Evolutionary conservation across 2,113 vertebrate genomes (phyloP).

Genomic region (Noctilio leporinus): DNA sequence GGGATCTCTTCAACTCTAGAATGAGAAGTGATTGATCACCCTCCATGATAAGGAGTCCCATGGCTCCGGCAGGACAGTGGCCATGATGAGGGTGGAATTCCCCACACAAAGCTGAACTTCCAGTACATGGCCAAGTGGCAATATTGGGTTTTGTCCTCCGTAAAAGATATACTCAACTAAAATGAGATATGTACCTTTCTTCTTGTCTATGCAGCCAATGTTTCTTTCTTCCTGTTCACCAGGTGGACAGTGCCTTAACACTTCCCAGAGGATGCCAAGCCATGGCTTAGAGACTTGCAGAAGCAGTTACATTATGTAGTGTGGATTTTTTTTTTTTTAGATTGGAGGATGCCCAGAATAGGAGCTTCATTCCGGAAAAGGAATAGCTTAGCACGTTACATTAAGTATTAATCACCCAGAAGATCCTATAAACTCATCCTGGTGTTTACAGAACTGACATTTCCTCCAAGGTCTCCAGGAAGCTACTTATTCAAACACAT

Average conservation of each 20-base stretch:
- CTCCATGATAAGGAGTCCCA: background rate
- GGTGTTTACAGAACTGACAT: background rate
- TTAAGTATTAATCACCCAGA: background rate
- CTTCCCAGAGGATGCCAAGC: background rate
- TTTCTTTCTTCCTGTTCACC: background rate
- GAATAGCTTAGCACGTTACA: background rate
- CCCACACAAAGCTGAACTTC: background rate
- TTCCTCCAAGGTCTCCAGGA: background rate
- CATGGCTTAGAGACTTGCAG: background rate
- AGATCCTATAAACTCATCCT: background rate
- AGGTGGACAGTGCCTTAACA: background rate
- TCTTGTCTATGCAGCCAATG: background rate
- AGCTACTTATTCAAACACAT: background rate
- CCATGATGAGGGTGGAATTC: background rate
- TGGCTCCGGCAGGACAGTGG: background rate
- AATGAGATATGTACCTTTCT: background rate
- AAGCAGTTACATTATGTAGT: background rate
- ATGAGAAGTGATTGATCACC: background rate
- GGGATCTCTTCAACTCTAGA: background rate
- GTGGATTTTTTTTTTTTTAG: background rate
- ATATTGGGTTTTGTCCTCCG: background rate
- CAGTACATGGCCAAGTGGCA: background rate
- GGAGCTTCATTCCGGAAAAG: constrained; percentile 18
- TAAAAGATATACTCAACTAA: background rate
- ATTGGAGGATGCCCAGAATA: background rate